phyloP scores from a whole-genome alignment of 2,888 invertebrate species.

The Itoplectis maculator region DNA sequence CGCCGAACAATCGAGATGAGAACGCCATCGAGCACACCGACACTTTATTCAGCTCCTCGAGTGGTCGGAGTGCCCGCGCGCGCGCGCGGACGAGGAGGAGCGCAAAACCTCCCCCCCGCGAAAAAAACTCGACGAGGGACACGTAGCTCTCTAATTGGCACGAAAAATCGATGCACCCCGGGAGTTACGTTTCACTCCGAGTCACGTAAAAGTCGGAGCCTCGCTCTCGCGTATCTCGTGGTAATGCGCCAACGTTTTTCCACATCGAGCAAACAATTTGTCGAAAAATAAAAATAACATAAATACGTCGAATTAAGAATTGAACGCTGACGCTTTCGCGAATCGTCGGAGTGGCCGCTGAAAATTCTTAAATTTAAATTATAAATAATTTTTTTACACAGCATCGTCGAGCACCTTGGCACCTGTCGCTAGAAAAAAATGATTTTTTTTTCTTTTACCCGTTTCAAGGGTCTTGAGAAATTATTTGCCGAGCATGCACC shows the following conservation, averaged over 20 bases:
- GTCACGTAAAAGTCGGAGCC: slow-evolving; percentile 11
- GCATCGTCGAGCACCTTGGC: slow-evolving; percentile 55
- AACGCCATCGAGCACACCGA: slow-evolving; percentile 15
- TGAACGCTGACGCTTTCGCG: slow-evolving; percentile 17
- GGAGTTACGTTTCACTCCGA: slow-evolving; percentile 19
- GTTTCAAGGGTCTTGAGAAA: neutral
- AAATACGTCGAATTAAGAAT: neutral
- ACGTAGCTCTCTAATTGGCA: slow-evolving; percentile 44
- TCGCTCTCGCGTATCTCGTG: neutral
- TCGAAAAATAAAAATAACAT: neutral
- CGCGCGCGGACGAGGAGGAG: neutral
- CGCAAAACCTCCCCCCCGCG: too few relatives aligned
- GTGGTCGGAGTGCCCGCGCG: neutral
- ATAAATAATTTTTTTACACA: neutral
- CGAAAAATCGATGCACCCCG: slow-evolving; percentile 30
- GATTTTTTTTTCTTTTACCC: neutral
- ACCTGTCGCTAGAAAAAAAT: slow-evolving; percentile 18
- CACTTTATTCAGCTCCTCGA: slow-evolving; percentile 24
- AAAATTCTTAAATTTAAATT: neutral
- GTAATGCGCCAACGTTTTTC: slow-evolving; percentile 15
- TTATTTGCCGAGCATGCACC: neutral
- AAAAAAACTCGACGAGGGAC: slow-evolving; percentile 16
- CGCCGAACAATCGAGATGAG: slow-evolving; percentile 36
- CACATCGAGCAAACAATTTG: neutral
- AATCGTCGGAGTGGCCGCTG: neutral